Evolutionary conservation across 2,113 vertebrate species (phyloP).

Genomic region (Mola mola): DNA sequence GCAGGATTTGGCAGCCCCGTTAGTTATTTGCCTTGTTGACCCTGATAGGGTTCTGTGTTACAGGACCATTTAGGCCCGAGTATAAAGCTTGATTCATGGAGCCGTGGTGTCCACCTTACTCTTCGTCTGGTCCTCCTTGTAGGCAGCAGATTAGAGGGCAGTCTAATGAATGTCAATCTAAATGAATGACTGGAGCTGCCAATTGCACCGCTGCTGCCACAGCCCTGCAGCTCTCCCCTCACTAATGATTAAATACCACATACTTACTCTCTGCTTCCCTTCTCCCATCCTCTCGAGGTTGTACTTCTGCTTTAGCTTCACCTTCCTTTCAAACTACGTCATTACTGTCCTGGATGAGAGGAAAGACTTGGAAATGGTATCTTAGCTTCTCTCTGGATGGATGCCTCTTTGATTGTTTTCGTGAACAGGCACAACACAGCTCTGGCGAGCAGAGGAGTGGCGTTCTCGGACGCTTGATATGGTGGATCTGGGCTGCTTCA

Average conservation of each 20-base stretch:
- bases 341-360: constrained; percentile 57
- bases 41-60: constrained; percentile 43
- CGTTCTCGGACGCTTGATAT: constrained; percentile 55
- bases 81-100: constrained; percentile 54
- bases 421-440: constrained; percentile 12
- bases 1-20: too few relatives aligned
- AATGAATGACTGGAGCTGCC: constrained; percentile 59
- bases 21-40: neutral
- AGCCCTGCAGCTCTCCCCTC: constrained; percentile 27
- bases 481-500: constrained; percentile 46
- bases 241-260: constrained; percentile 60
- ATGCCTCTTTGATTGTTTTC: constrained; percentile 54
- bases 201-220: constrained; percentile 29
- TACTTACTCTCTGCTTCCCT: constrained; percentile 25
- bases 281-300: constrained; percentile 27
- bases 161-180: constrained; percentile 67
- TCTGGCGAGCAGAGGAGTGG: constrained; percentile 24
- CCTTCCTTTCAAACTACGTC: constrained; percentile 38
- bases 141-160: constrained; percentile 54
- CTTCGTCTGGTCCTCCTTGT: constrained; percentile 43
- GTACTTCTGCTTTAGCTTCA: constrained; percentile 24
- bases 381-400: constrained; percentile 30
- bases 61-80: constrained; percentile 11
- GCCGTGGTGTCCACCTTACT: constrained; percentile 33
- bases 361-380: constrained; percentile 36